Base-by-base conservation (phyloP, 2,888 invertebrate species). In the Ferrisia virgata region DNA sequence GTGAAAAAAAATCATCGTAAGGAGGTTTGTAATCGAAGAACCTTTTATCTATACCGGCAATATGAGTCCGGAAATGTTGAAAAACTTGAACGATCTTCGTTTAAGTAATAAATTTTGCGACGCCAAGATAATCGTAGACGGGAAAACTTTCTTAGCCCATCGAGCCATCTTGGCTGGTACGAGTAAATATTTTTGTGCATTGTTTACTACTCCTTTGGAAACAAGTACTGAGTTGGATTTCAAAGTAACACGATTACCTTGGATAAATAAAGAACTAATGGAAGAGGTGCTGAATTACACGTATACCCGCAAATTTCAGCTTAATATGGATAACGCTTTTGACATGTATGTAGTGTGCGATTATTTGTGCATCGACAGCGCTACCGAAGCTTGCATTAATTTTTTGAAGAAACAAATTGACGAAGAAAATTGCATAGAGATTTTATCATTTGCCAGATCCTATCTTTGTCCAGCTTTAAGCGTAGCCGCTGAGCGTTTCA, bases 81-180 rank as follows among this genome's bases (percentile, higher is more conserved):
- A 76, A 76, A 83, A 83, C 86, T 91, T 96, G 86, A 94, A 94
- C 89, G 95, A 96, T 87, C 91, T 96, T 87, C 92, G 94, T 87
- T 92, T 94, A 88, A 93, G 93, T 87, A 94, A 95, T 88, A 92
- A 95, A 87, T 92, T 96, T 69, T 96, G 96, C 89, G 97, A 97
- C 89, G 96, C 96, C 5, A 92, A 93, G 53, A 91, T 96, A 86
- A 91, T 94, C 86, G 92, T 95, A 84, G 94, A 95, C 87, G 95
- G 94, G 85, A 92, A 93, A 82, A 91, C 91, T 86, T 95, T 96
- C 88, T 94, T 94, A 53, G 94, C 97, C 83, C 97, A 97, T 89
- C 92, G 96, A 86, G 93, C 94, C 85, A 94, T 96, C 86, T 91
- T 96, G 87, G 94, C 95, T 85, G 94, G 96, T 85, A 95, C 96